These are phyloP conservation scores for Neoniphon sammara DNA, from an alignment of 2,797 vertebrate species.

Conservation along the genomic window DNA sequence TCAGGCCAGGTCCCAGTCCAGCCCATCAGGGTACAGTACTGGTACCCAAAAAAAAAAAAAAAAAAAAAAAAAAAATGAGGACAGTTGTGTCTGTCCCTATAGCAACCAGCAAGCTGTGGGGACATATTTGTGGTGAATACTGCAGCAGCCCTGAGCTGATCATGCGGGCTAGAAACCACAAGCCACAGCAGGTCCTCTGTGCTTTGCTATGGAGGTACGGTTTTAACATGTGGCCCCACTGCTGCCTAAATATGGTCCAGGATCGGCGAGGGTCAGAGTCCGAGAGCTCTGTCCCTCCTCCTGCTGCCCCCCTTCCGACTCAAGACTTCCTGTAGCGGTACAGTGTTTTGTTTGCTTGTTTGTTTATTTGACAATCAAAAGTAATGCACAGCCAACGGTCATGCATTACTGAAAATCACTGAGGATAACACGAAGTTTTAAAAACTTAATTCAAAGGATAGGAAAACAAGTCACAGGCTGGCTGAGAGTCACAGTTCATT, in stretches of 20 bases:
- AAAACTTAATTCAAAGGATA: too few relatives aligned
- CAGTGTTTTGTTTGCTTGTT: too few relatives aligned
- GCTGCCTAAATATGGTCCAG: slow-evolving; percentile 16
- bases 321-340: too few relatives aligned
- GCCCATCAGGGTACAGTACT: slow-evolving; percentile 40
- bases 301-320: too few relatives aligned
- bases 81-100: slow-evolving; percentile 76
- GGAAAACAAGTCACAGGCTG: too few relatives aligned
- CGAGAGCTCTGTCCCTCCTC: too few relatives aligned
- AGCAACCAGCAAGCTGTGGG: slow-evolving; percentile 59
- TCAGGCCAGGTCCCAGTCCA: slow-evolving; percentile 43
- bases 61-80: too few relatives aligned
- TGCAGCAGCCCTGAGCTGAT: slow-evolving; percentile 41
- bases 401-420: too few relatives aligned
- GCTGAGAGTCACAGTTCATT: too few relatives aligned
- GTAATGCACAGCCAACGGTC: too few relatives aligned
- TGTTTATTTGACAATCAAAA: too few relatives aligned
- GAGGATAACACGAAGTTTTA: too few relatives aligned
- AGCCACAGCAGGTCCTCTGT: slow-evolving; percentile 18
- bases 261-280: slow-evolving; percentile 42
- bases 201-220: slow-evolving; percentile 19
- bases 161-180: slow-evolving; percentile 59
- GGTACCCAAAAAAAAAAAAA: slow-evolving; percentile 54
- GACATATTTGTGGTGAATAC: slow-evolving; percentile 52
- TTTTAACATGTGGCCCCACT: slow-evolving; percentile 5